A percentile compares a stretch with the other conserved stretches of the same genome.
Conservation (phyloP, 2,113 vertebrate species). For the Etheostoma cragini region DNA sequence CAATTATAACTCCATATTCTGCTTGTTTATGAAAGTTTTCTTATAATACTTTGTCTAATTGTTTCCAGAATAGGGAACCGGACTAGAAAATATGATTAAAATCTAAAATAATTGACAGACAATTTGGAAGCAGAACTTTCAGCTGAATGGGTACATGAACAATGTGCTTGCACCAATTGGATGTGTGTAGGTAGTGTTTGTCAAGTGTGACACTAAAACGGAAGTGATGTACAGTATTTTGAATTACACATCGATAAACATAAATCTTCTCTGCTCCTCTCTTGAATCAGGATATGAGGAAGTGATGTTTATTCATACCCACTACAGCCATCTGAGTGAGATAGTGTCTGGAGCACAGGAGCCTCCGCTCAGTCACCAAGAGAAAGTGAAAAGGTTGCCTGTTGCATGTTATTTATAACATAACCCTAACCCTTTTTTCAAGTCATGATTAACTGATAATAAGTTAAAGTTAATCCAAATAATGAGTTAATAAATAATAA, state of each 20-base stretch:
- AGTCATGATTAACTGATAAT: neutral
- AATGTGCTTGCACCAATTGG: neutral
- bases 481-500: neutral
- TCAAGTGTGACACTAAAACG: neutral
- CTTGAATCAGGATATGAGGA: constrained; percentile 74
- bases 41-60: neutral
- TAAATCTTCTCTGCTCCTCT: neutral
- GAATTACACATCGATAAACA: neutral
- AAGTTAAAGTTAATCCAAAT: neutral
- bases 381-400: constrained; percentile 51
- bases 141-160: neutral
- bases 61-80: neutral
- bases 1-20: too few species aligned
- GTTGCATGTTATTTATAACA: neutral
- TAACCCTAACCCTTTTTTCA: neutral
- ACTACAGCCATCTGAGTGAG: constrained; percentile 79
- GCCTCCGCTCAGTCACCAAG: constrained; percentile 43
- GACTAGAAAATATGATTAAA: neutral
- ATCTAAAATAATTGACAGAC: neutral
- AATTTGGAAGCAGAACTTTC: neutral
- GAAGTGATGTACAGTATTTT: neutral
- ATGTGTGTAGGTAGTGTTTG: neutral
- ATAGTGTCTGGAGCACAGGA: constrained; percentile 55
- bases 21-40: too few species aligned
- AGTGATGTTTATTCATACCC: constrained; percentile 82